Conservation (phyloP, 1,140 invertebrate species). For the Eriosoma lanigerum region DNA sequence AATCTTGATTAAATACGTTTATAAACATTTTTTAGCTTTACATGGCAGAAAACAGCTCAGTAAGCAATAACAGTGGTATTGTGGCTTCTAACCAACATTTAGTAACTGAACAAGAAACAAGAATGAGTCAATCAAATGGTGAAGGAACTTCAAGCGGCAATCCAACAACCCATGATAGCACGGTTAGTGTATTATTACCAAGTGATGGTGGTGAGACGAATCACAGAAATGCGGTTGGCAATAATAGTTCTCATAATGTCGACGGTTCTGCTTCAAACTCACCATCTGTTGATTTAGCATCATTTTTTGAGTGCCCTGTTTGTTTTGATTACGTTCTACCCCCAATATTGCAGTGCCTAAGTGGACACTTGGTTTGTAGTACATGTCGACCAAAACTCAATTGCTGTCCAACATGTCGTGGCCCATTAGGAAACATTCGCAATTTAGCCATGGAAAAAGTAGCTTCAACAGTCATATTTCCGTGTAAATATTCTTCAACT, state of each 20-base stretch:
- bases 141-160: slow-evolving; percentile 34
- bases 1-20: slow-evolving; percentile 4
- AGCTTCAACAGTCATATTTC: slow-evolving; percentile 95
- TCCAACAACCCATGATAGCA: slow-evolving; percentile 1
- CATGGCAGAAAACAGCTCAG: slow-evolving; percentile 41
- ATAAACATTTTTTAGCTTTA: slow-evolving; percentile 17
- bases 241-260: slow-evolving; percentile 20
- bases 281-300: slow-evolving; percentile 80
- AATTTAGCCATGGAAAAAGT: slow-evolving; percentile 99
- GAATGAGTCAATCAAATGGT: slow-evolving; percentile 38
- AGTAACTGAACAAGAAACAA: slow-evolving; percentile 31
- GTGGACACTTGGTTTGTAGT: slow-evolving; percentile 87
- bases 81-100: slow-evolving; percentile 40
- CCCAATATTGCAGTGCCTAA: slow-evolving; percentile 88
- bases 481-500: slow-evolving; percentile 96
- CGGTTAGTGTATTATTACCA: slow-evolving; percentile 35
- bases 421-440: slow-evolving; percentile 92
- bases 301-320: slow-evolving; percentile 98
- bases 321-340: slow-evolving; percentile 99
- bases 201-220: slow-evolving; percentile 30
- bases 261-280: slow-evolving; percentile 30
- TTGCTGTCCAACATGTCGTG: slow-evolving; percentile 96
- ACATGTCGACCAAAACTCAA: slow-evolving; percentile 94
- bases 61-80: slow-evolving; percentile 10
- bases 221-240: slow-evolving; percentile 6